A percentile compares a stretch with the other conserved stretches of the same genome.
These are phyloP conservation scores for Lepus oiostolus DNA, from an alignment of 2,797 vertebrate species.

Conservation along the genomic window DNA sequence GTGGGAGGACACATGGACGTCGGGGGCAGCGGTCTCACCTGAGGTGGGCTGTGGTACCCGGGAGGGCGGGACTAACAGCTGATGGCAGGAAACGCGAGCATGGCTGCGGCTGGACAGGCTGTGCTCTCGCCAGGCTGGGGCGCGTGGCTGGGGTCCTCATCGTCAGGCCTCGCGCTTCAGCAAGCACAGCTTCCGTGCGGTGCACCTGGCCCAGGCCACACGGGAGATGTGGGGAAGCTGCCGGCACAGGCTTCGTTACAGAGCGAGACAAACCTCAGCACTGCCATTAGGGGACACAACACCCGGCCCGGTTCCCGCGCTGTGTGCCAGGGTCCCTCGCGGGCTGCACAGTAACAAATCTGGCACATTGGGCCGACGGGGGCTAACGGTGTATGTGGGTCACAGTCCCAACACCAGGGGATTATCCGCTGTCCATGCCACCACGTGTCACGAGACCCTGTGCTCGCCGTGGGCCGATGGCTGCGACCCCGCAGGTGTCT, in stretches of 20 bases:
- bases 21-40: too few species aligned
- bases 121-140: too few species aligned
- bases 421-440: not conserved
- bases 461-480: not conserved
- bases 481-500: not conserved
- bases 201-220: too few species aligned
- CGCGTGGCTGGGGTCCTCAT: too few species aligned
- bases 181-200: too few species aligned
- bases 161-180: not conserved
- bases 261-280: too few species aligned
- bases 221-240: not conserved
- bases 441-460: not conserved
- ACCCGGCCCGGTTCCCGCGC: too few species aligned
- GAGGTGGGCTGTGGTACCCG: too few species aligned
- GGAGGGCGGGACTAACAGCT: too few species aligned
- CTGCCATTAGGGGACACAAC: not conserved
- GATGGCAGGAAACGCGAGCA: too few species aligned
- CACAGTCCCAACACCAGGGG: not conserved
- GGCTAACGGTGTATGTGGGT: not conserved
- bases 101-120: too few species aligned
- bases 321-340: accelerated
- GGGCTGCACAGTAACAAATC: accelerated
- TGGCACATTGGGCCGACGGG: not conserved
- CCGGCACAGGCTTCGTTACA: not conserved
- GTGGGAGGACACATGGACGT: too few species aligned